Evolutionary conservation across 1,140 invertebrate species (phyloP), one percentile per base, ranked within the genome.

Genomic region (Aradophagus sp.): DNA sequence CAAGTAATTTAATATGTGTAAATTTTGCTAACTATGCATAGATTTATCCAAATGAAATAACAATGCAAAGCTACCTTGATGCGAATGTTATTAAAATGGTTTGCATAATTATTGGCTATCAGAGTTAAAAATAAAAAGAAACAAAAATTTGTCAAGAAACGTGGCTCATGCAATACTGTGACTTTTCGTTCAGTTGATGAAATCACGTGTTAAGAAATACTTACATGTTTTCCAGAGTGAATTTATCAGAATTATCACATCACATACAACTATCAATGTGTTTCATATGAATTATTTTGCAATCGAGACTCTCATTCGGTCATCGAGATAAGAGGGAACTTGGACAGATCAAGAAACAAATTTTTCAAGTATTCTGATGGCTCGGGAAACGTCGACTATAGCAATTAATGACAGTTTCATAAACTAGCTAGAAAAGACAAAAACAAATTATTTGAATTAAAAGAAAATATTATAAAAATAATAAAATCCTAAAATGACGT

Each of bases 261-360:
- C n/a, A 12, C 20, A 13, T 39, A 14, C 61, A 63, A 16, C 32
- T 55, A 65, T 65, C 50, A 41, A 31, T 65, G 31, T 53, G 5
- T 55, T 32, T 56, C n/a, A n/a, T 44, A 48, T 26, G 50, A 47
- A 65, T 48, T 55, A 65, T 65, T 65, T 65, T 56, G 61, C 61
- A 65, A 63, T 8, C 32, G 42, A 47, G 14, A 47, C 47, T 29
- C 34, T 34, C 15, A 48, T 50, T 55, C 44, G 50, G 42, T 56
- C 42, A 65, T 56, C 29, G 44, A 56, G 61, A 65, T 65, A 65
- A 63, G 31, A 14, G 19, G 0, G 4, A 11, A 56, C 19, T 53
- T 5, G 15, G 35, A 47, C 47, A 65, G 47, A 29, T 26, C 7
- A 45, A 29, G 15, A 38, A 29, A 29, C 8, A 44, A 27, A 32